Conservation (phyloP, 2,888 invertebrate species). For the Poecilobothrus nobilitatus region DNA sequence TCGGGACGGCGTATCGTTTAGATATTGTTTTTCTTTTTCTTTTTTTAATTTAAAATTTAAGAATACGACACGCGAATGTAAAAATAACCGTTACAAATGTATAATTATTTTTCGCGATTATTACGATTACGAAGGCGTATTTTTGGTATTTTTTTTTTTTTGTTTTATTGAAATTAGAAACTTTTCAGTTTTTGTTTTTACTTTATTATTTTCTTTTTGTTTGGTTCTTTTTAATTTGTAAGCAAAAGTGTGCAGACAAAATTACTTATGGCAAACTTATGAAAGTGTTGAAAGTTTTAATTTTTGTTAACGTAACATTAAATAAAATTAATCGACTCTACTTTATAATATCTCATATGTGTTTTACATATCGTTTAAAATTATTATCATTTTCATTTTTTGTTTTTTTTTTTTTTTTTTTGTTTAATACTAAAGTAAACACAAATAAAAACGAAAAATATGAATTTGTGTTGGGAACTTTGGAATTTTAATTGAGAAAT, state of each 20-base stretch:
- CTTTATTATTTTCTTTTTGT: too few species aligned
- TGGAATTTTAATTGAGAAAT: neutral
- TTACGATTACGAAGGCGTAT: neutral
- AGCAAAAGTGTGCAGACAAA: too few species aligned
- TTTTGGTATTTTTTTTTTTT: neutral
- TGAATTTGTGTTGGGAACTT: too few species aligned
- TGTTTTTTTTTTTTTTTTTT: too few species aligned
- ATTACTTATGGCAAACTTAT: conserved; percentile 2
- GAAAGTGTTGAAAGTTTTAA: neutral
- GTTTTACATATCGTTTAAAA: neutral
- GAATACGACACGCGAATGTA: neutral
- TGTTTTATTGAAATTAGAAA: neutral
- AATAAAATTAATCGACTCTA: neutral
- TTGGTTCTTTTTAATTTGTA: too few species aligned
- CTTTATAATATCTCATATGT: neutral
- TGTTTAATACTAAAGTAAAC: too few species aligned
- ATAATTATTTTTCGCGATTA: neutral
- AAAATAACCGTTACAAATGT: neutral
- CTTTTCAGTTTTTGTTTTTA: neutral
- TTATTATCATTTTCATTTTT: too few species aligned
- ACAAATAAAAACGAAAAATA: too few species aligned
- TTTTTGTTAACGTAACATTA: neutral
- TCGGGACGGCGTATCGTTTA: too few species aligned
- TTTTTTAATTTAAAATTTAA: neutral
- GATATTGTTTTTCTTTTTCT: too few species aligned